Base-by-base conservation (phyloP, 2,797 vertebrate genomes). In the Botia kubotai region DNA sequence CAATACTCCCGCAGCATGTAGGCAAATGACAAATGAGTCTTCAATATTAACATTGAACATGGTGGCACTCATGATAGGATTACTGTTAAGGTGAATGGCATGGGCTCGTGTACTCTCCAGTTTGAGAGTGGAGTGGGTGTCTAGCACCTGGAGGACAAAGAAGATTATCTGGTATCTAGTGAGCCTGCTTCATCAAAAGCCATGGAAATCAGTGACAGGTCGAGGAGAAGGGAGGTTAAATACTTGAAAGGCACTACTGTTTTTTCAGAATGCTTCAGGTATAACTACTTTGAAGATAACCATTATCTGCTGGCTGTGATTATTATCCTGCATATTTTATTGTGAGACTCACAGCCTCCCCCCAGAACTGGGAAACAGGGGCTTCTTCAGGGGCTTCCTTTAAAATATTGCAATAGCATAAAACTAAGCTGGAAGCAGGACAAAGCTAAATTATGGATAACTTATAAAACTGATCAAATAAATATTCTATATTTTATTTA, bases 241-340 rank as follows among this genome's bases (percentile, higher is more conserved):
- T 70, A 72, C 80, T 75, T 79, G 26, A 75, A 82, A 82, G 79
- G 74, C 69, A 55, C 82, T 50, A 85, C 62, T 63, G 85, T 87
- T 62, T 78, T 75, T 84, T 83, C 82, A 89, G 48, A 80, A 76
- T 72, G 62, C 53, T 80, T 65, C 77, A 83, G 71, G 72, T 83
- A 66, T 66, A 80, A 80, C 70, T 77, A 62, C 78, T 80, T 66
- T 77, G 72, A 72, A 83, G 67, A 71, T 83, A 39, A 83, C 85
- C 85, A 88, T 88, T 90, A 78, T 86, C 48, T 85, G 69, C 73
- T 66, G 6, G 26, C 80, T 68, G 60, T 43, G 82, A 76, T 88
- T 86, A 84, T 81, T 90, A 79, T 85, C 82, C 86, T 83, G 80
- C 79, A 86, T 83, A 84, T 89, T 89, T 87, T 81, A 90, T 90